Evolutionary conservation across 92 coral and sea anemone species (phyloP), one percentile per base, ranked within the genome.

Genomic region (Blastomussa wellsi): DNA sequence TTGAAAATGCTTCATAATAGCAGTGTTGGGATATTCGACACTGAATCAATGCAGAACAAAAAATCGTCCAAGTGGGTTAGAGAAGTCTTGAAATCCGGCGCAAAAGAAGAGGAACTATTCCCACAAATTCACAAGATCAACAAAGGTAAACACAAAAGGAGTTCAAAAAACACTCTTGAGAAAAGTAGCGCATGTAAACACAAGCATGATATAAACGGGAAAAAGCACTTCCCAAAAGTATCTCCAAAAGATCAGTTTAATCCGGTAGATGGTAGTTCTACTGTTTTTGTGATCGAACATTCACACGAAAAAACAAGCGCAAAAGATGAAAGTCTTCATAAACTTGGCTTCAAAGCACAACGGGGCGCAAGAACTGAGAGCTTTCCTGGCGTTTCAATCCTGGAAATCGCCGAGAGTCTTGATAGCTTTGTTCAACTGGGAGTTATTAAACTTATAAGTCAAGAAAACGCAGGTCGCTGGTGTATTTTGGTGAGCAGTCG

Each of bases 391-490:
- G 69, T 90, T 37, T 89, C 92, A 31, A 88, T 92, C n/a, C 82
- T 94, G 0, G 98, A 94, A 76, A 94, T 94, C 44, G 98, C 98
- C 37, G 94, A 94, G 37, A 82, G 95, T 53, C 86, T 94, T 0
- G 89, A 89, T 3, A 91, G 86, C 39, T 80, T 92, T 70, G 95
- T 94, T 26, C 89, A 92, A 57, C 85, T 94, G 79, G 92, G 85
- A n/a, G 84, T 62, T 39, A 79, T 94, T 9, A 90, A 90, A 88
- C 90, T 94, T 35, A 94, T 94, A 19, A 35, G 48, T 55, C 98
- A 94, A 33, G 78, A 91, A 48, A 49, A 87, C 35, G 88, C 88
- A 31, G 66, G 81, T 29, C 78, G 88, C 60, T 94, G 98, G 98
- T 67, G 81, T 44, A 86, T 94, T 64, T 59, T 92, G 24, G 93